A percentile compares a stretch with the other conserved stretches of the same genome.
phyloP scores from a whole-genome alignment of 2,888 invertebrate genomes.

The Noctuana brunneofusca region DNA sequence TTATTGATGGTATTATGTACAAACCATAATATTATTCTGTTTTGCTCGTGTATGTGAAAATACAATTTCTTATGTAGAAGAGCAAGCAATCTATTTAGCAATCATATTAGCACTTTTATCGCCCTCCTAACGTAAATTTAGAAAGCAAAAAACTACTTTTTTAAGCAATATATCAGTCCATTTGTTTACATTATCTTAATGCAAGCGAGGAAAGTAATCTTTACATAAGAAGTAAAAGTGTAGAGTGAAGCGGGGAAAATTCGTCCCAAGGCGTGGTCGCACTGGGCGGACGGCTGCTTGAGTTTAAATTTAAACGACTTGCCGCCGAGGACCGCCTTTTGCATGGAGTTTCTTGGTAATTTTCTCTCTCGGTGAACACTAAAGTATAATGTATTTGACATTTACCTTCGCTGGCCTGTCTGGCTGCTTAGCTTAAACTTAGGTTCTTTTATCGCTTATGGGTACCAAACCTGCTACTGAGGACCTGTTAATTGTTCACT shows the following conservation, averaged over 20 bases:
- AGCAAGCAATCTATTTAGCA: background rate
- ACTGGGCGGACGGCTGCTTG: slow-evolving; percentile 2
- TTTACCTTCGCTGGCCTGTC: background rate
- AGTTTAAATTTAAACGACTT: background rate
- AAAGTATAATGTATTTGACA: background rate
- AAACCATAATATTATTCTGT: no score
- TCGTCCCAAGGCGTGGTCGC: background rate
- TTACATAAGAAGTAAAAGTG: slow-evolving; percentile 33
- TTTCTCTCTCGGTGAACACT: no score
- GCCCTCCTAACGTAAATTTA: slow-evolving; percentile 2
- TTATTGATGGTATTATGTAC: no score
- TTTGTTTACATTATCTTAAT: slow-evolving; percentile 23
- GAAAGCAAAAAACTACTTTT: background rate
- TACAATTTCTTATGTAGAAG: background rate
- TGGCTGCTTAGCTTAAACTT: background rate
- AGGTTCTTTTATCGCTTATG: no score
- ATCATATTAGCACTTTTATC: background rate
- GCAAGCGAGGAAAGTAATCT: slow-evolving; percentile 26
- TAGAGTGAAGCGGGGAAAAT: slow-evolving; percentile 20
- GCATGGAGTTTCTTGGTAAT: background rate
- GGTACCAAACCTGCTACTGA: no score
- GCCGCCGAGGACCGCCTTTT: background rate
- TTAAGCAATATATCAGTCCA: slow-evolving; percentile 9
- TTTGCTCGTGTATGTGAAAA: no score
- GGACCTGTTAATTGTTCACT: no score